Conservation (phyloP, 2,888 invertebrate genomes). For the Scotopteryx bipunctaria region DNA sequence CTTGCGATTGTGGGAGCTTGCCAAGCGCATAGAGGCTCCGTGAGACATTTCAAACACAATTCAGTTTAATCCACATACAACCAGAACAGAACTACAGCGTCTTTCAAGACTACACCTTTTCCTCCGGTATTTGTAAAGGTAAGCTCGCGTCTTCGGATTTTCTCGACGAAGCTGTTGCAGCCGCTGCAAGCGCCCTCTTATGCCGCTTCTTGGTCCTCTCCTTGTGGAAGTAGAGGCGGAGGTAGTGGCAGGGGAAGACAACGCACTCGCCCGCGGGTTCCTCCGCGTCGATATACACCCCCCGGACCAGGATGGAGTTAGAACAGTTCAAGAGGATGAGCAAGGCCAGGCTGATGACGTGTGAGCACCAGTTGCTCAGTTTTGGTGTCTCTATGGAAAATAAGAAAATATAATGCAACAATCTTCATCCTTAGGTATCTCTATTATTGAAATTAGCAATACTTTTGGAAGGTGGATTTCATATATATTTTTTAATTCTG, state of each 20-base stretch:
- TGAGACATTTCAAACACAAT: too few relatives aligned
- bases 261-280: conserved; percentile 92
- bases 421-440: too few relatives aligned
- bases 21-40: too few relatives aligned
- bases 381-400: conserved; percentile 85
- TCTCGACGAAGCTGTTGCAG: conserved; percentile 56
- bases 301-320: conserved; percentile 93
- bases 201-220: conserved; percentile 85
- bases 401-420: too few relatives aligned
- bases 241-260: conserved; percentile 92
- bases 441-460: too few relatives aligned
- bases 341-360: conserved; percentile 88
- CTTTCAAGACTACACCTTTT: conserved; percentile 62
- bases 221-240: conserved; percentile 89
- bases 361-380: conserved; percentile 92
- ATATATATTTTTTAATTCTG: too few relatives aligned
- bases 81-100: too few relatives aligned
- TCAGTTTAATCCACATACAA: too few relatives aligned
- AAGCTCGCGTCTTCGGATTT: conserved; percentile 67
- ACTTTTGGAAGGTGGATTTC: too few relatives aligned
- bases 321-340: conserved; percentile 92
- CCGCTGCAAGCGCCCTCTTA: conserved; percentile 61
- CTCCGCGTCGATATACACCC: conserved; percentile 94
- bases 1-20: too few relatives aligned
- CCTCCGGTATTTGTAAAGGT: conserved; percentile 69